Evolutionary conservation across 2,797 vertebrate species (phyloP).

Genomic region (Menidia menidia): DNA sequence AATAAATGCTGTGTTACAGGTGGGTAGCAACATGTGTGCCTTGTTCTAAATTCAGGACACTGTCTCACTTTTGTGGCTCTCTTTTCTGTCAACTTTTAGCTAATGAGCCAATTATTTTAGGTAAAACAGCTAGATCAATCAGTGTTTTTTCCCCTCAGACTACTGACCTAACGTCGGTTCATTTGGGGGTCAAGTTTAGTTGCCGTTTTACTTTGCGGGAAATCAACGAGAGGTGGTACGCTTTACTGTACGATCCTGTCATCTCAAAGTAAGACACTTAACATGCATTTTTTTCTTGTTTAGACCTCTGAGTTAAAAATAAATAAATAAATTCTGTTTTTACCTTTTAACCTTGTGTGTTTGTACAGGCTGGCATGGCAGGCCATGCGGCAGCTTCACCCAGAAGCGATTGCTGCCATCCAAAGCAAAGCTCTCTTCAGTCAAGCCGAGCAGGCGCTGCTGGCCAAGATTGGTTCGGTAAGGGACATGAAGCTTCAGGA

Average conservation of each 20-base stretch:
- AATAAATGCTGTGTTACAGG: slow-evolving; percentile 95
- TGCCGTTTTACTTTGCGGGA: slow-evolving; percentile 95
- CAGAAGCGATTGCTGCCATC: slow-evolving; percentile 94
- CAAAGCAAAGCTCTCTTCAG: slow-evolving; percentile 97
- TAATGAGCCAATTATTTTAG: neutral
- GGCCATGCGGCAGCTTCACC: slow-evolving; percentile 96
- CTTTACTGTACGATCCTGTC: slow-evolving; percentile 94
- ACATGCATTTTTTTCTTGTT: neutral
- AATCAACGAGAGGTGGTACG: slow-evolving; percentile 96
- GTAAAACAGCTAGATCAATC: neutral
- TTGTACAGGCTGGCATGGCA: slow-evolving; percentile 88
- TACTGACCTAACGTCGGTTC: slow-evolving; percentile 93
- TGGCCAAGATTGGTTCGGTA: slow-evolving; percentile 92
- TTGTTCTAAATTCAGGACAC: neutral
- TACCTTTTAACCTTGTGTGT: slow-evolving; percentile 7
- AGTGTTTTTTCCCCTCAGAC: slow-evolving; percentile 80
- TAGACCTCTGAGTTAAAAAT: neutral
- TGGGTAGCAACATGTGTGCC: slow-evolving; percentile 43
- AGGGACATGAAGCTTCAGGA: slow-evolving; percentile 44
- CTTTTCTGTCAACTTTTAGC: neutral
- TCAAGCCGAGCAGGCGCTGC: slow-evolving; percentile 91
- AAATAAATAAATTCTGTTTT: no score
- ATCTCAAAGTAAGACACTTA: slow-evolving; percentile 91
- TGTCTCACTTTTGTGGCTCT: neutral
- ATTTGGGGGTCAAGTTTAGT: slow-evolving; percentile 97